These are phyloP conservation scores for Drosophila jambulina DNA, from an alignment of 1,140 invertebrate species.

Conservation along the genomic window DNA sequence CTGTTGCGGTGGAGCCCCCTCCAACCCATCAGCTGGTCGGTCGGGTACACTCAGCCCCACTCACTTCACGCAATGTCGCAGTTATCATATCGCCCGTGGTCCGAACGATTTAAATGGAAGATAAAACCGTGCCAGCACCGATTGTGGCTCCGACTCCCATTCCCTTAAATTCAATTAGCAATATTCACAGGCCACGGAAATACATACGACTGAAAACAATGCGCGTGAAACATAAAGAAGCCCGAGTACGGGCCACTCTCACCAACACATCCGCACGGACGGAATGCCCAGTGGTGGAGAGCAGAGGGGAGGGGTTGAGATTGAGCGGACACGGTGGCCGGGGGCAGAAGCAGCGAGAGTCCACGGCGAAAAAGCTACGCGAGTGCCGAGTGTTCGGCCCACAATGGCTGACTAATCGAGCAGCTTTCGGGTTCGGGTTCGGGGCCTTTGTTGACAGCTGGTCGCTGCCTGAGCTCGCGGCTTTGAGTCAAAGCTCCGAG, in stretches of 20 bases:
- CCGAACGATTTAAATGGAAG: constrained; percentile 1
- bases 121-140: constrained; percentile 13
- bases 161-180: constrained; percentile 65
- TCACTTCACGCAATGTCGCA: constrained; percentile 33
- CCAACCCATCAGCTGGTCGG: neutral
- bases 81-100: constrained; percentile 27
- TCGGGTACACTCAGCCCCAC: constrained; percentile 4
- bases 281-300: neutral
- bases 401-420: constrained; percentile 51
- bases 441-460: constrained; percentile 44
- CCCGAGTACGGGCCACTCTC: constrained; percentile 12
- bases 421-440: constrained; percentile 29
- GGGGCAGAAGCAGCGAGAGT: constrained; percentile 1
- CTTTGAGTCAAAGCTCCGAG: constrained; percentile 31
- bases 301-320: neutral
- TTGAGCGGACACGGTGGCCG: neutral
- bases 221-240: constrained; percentile 36
- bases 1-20: constrained; percentile 8
- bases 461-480: constrained; percentile 7
- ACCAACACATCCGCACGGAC: constrained; percentile 17
- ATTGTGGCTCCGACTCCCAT: constrained; percentile 19
- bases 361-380: constrained; percentile 20
- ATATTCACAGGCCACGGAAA: constrained; percentile 33
- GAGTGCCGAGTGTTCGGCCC: constrained; percentile 15
- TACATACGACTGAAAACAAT: constrained; percentile 49